Evolutionary conservation across 2,888 invertebrate species (phyloP), one percentile per base, ranked within the genome.

Genomic region (Drosophila maculinotata): DNA sequence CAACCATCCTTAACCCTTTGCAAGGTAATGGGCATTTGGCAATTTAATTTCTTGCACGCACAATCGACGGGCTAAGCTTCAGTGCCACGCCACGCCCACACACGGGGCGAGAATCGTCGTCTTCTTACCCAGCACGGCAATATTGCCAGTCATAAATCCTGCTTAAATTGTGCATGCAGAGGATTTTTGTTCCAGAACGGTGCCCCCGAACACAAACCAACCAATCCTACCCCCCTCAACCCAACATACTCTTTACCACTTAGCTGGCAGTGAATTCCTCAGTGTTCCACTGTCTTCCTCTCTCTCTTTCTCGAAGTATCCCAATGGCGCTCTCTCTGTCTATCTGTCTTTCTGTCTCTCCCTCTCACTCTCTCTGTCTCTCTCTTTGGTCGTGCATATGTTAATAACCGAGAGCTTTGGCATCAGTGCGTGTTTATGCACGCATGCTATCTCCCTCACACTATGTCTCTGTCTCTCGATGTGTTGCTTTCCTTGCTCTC

Each of bases 111-210:
- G 53, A 65, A 57, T 76, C 73, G 79, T 79, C 20, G 20, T 20
- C 73, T 60, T 68, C 64, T 68, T 56, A 54, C 39, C 38, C 64
- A 54, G 45, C 56, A 41, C 56, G 54, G 79, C 82, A 81, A 84
- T 85, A 83, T 83, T 84, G 85, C 84, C 77, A 83, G 76, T 71
- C 81, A 84, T 85, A 85, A 84, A 84, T 85, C 80, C 83, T 83
- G 83, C 83, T 83, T 84, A 83, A 83, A 84, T 83, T 83, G 83
- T 83, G 83, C 83, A 83, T 83, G 83, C 80, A 82, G 80, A 79
- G 82, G 82, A 83, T 83, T 83, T 82, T 78, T 84, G 80, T 83
- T 80, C 81, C 81, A 81, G 80, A 80, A 83, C 81, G 77, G 42
- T 72, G 69, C 63, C 56, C 39, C 51, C 38, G 52, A 59, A 39